Base-by-base conservation (phyloP, 2,113 vertebrate genomes). In the Puntigrus tetrazona region DNA sequence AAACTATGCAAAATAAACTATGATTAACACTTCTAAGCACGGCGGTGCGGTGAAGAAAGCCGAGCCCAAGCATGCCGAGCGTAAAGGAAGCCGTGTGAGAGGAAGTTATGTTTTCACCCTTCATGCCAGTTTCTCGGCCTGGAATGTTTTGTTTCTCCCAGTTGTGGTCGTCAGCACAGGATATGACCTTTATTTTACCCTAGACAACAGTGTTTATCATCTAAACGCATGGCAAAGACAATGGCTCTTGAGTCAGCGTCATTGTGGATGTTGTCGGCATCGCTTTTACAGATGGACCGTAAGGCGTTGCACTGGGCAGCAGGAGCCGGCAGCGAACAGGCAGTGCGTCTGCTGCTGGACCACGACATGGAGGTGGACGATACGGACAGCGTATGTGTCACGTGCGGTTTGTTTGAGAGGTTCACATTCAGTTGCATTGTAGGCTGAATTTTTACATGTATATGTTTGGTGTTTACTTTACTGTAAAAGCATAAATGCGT, bases 261-360 rank as follows among this genome's bases (percentile, higher is more conserved):
- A n/a, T n/a, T 55, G 61, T 31, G 50, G 38, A 27, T 76, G 16
- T 75, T 36, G n/a, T n/a, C n/a, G n/a, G n/a, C n/a, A n/a, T n/a
- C n/a, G 10, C 3, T 76, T 41, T 76, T 25, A 31, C 94, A 97
- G 97, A 70, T 88, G 52, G 95, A 94, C 20, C 92, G 96, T 77
- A 96, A 93, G 81, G 96, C 96, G 3, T 90, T 97, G 88, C 97
- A 98, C 92, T 97, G 97, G 97, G 97, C 97, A 0, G 95, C 93
- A 0, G 96, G 96, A 29, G 93, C 94, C 0, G 97, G 97, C 14
- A 94, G 93, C 0, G 93, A 94, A 85, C 92, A 95, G 72, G 97
- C 96, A 0, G 90, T 97, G 13, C 91, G 92, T 2, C 92, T 97
- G 29, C 95, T 98, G 0, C 91, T 98, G 90, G 94, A 96, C 0